Evolutionary conservation across 2,888 invertebrate genomes (phyloP).

Genomic region (Drosophila infuscata): DNA sequence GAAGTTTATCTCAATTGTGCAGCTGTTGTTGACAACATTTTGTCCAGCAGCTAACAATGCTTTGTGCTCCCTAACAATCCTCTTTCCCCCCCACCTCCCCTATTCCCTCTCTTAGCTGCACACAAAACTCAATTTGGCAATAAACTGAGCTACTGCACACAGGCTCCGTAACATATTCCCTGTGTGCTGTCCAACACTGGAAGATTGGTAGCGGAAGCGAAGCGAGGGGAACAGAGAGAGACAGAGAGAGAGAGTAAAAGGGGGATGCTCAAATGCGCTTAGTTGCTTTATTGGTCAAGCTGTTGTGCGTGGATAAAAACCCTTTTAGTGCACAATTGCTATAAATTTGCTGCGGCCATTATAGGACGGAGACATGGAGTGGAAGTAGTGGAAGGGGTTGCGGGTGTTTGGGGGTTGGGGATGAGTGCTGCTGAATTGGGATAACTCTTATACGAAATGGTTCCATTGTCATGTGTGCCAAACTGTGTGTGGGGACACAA

Average conservation of each 20-base stretch:
- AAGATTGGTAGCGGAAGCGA: neutral
- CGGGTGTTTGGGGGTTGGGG: neutral
- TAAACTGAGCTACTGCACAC: slow-evolving; percentile 59
- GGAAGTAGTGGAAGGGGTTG: neutral
- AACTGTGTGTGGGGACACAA: slow-evolving; percentile 39
- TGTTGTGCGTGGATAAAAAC: slow-evolving; percentile 83
- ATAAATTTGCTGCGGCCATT: slow-evolving; percentile 78
- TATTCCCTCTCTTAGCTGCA: slow-evolving; percentile 24
- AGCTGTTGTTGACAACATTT: slow-evolving; percentile 81
- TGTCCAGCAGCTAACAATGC: slow-evolving; percentile 74
- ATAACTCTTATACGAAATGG: slow-evolving; percentile 29
- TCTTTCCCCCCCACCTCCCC: neutral
- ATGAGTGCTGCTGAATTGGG: neutral
- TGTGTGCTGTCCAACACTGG: slow-evolving; percentile 17
- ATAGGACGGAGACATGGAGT: slow-evolving; percentile 20
- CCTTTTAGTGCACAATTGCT: slow-evolving; percentile 82
- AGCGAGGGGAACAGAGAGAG: neutral
- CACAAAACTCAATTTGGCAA: slow-evolving; percentile 82
- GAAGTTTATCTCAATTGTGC: slow-evolving; percentile 83
- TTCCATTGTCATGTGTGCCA: slow-evolving; percentile 58
- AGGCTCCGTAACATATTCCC: slow-evolving; percentile 32
- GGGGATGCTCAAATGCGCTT: slow-evolving; percentile 76
- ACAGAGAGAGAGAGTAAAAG: neutral
- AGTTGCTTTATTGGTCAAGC: slow-evolving; percentile 82
- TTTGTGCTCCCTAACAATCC: slow-evolving; percentile 43